A percentile compares a stretch with the other conserved stretches of the same genome.
Evolutionary conservation across 2,113 vertebrate genomes (phyloP).

Genomic region (Lepisosteus osseus): DNA sequence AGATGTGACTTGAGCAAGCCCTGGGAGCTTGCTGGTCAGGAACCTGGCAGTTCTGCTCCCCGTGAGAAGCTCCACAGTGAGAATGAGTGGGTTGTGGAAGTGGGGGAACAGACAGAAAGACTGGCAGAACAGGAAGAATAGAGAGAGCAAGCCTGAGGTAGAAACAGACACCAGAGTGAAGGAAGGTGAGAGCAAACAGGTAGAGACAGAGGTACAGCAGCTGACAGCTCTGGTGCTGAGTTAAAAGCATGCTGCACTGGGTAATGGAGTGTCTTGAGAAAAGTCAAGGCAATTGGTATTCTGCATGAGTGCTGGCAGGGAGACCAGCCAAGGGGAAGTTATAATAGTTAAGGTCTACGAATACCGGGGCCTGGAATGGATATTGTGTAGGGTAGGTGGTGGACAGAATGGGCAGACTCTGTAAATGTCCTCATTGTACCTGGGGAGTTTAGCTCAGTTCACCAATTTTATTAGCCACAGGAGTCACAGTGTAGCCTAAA

Average conservation of each 20-base stretch:
- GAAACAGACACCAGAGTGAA: neutral
- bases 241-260: conserved; percentile 13
- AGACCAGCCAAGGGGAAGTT: too few relatives aligned
- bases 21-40: too few relatives aligned
- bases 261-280: too few relatives aligned
- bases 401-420: too few relatives aligned
- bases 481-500: neutral
- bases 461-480: neutral
- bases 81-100: neutral
- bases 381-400: too few relatives aligned
- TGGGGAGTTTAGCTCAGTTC: neutral
- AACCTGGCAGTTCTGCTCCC: too few relatives aligned
- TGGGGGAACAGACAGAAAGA: neutral
- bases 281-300: too few relatives aligned
- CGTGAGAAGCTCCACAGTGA: too few relatives aligned
- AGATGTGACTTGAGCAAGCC: too few relatives aligned
- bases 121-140: neutral
- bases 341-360: too few relatives aligned
- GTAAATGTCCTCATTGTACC: neutral
- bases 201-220: neutral
- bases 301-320: too few relatives aligned
- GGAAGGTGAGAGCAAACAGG: neutral
- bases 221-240: conserved; percentile 15
- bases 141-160: neutral
- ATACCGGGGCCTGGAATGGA: too few relatives aligned